phyloP scores from a whole-genome alignment of 2,797 vertebrate genomes.

The Huso huso region DNA sequence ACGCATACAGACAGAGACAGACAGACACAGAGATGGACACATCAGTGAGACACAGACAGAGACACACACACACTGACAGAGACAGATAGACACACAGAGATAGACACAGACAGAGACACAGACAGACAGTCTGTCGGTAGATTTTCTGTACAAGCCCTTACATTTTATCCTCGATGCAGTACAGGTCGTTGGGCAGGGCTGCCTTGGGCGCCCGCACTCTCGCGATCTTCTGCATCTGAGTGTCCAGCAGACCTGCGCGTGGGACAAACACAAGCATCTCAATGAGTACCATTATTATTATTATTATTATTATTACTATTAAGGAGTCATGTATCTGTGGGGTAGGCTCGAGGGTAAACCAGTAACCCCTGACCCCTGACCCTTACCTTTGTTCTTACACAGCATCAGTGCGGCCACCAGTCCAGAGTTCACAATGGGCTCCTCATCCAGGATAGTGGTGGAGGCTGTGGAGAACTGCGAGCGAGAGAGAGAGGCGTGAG shows the following conservation, averaged over 20 bases:
- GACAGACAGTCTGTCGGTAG: background rate
- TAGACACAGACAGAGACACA: too few relatives aligned
- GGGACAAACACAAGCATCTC: background rate
- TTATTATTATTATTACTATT: too few relatives aligned
- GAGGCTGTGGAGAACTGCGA: constrained; percentile 71
- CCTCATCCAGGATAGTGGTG: constrained; percentile 86
- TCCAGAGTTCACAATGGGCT: constrained; percentile 85
- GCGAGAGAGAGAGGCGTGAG: background rate
- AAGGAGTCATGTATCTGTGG: too few relatives aligned
- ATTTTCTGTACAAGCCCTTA: constrained; percentile 31
- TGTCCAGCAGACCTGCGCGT: constrained; percentile 72
- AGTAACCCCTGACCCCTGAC: too few relatives aligned
- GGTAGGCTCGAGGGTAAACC: too few relatives aligned
- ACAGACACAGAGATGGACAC: too few relatives aligned
- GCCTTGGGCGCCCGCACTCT: constrained; percentile 72
- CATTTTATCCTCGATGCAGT: constrained; percentile 94
- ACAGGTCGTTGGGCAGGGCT: constrained; percentile 74
- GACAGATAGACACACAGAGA: fast-evolving
- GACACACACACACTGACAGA: background rate
- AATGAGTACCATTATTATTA: too few relatives aligned
- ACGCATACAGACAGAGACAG: too few relatives aligned
- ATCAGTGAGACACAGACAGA: too few relatives aligned
- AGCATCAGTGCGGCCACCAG: constrained; percentile 73
- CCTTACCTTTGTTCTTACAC: constrained; percentile 83
- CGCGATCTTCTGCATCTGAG: constrained; percentile 80